Evolutionary conservation across 64 coral and sea anemone genomes (phyloP).

Genomic region (Stichodactyla helianthus): DNA sequence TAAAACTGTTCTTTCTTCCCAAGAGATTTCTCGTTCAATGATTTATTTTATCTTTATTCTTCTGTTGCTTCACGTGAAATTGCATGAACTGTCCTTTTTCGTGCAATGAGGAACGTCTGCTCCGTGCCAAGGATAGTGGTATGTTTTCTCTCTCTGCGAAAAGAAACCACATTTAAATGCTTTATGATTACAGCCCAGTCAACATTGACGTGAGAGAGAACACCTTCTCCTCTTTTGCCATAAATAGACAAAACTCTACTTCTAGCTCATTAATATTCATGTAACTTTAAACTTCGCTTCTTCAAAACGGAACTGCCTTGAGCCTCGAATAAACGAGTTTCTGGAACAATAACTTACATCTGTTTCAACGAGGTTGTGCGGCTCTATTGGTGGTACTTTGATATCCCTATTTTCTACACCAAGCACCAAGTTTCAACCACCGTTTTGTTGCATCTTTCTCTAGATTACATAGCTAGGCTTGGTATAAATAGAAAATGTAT

Average conservation of each 20-base stretch:
- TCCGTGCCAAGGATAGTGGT: not conserved
- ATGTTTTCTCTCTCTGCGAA: not conserved
- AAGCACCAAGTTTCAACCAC: too few species aligned
- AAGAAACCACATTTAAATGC: not conserved
- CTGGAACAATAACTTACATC: not conserved
- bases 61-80: not conserved
- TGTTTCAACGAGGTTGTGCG: not conserved
- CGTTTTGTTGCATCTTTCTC: too few species aligned
- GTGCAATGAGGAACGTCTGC: not conserved
- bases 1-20: not conserved
- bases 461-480: too few species aligned
- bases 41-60: not conserved
- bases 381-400: not conserved
- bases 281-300: not conserved
- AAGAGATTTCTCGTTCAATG: not conserved
- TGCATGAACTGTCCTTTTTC: not conserved
- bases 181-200: not conserved
- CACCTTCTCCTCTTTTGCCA: not conserved
- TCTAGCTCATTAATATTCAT: not conserved
- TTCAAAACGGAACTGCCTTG: not conserved
- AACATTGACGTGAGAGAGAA: not conserved
- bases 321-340: not conserved
- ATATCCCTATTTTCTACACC: not conserved
- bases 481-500: too few species aligned
- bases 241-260: not conserved